Conservation (phyloP, 2,797 vertebrate genomes). For the Cichlasoma orientale region DNA sequence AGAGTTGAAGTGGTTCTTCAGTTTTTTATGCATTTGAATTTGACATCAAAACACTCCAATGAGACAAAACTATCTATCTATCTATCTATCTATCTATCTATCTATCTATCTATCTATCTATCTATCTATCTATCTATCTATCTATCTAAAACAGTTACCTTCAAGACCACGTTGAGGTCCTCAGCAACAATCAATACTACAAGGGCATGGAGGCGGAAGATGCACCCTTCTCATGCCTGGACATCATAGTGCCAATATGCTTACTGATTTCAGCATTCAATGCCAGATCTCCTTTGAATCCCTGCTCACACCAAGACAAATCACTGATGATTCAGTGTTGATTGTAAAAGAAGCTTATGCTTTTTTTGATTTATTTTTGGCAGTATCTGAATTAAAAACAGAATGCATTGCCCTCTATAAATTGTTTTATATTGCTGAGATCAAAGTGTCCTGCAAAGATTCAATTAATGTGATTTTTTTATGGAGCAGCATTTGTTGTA, state of each 20-base stretch:
- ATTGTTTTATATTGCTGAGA: neutral
- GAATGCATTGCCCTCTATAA: neutral
- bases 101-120: neutral
- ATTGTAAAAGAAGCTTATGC: neutral
- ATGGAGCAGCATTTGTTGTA: neutral
- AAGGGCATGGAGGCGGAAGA: constrained; percentile 64
- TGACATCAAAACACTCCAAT: neutral
- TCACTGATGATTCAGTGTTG: neutral
- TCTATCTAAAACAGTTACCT: constrained; percentile 19
- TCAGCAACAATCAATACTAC: neutral
- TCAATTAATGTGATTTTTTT: neutral
- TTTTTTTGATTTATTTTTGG: neutral
- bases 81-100: neutral
- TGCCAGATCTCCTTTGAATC: neutral
- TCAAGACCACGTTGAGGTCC: constrained; percentile 10
- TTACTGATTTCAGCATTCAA: neutral
- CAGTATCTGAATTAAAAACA: neutral
- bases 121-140: neutral
- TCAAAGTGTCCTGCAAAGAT: neutral
- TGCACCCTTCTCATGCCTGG: constrained; percentile 20
- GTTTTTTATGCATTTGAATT: neutral
- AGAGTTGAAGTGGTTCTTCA: neutral
- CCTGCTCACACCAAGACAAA: neutral
- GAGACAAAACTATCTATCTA: neutral
- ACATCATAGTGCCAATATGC: constrained; percentile 12